Conservation (phyloP, 2,797 vertebrate species). For the Podarcis lilfordi region DNA sequence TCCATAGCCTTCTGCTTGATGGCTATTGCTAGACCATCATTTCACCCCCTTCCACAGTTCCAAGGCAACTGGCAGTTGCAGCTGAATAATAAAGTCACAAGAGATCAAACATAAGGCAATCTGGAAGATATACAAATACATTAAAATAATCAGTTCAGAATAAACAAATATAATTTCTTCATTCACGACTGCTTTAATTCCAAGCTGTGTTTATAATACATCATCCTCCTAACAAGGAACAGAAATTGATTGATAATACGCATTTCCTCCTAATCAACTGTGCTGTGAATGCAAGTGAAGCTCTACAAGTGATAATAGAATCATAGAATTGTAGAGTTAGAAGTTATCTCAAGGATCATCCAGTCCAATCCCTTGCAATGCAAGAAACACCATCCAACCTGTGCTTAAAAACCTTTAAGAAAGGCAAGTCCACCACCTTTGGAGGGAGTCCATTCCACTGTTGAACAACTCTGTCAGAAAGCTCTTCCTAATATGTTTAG, state of each 20-base stretch:
- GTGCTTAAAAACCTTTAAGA: too few relatives aligned
- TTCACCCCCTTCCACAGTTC: not conserved
- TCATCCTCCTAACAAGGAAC: not conserved
- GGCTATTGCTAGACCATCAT: not conserved
- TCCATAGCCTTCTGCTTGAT: not conserved
- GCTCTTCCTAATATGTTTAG: too few relatives aligned
- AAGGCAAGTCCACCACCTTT: too few relatives aligned
- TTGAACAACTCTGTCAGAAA: too few relatives aligned
- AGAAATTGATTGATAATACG: not conserved
- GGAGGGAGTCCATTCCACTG: too few relatives aligned
- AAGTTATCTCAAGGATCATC: too few relatives aligned
- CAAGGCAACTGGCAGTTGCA: not conserved
- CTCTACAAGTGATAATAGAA: not conserved
- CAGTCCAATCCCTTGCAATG: too few relatives aligned
- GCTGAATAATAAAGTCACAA: not conserved
- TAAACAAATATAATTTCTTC: slow-evolving; percentile 24
- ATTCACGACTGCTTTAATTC: not conserved
- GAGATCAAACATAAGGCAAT: slow-evolving; percentile 16
- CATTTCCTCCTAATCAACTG: not conserved
- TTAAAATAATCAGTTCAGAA: slow-evolving; percentile 7
- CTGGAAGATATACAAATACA: not conserved
- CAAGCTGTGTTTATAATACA: slow-evolving; percentile 9
- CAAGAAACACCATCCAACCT: too few relatives aligned
- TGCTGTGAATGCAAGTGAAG: not conserved
- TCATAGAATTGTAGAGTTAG: too few relatives aligned